A percentile compares a stretch with the other conserved stretches of the same genome.
Evolutionary conservation across 2,113 vertebrate species (phyloP).

Genomic region (Phalacrocorax aristotelis): DNA sequence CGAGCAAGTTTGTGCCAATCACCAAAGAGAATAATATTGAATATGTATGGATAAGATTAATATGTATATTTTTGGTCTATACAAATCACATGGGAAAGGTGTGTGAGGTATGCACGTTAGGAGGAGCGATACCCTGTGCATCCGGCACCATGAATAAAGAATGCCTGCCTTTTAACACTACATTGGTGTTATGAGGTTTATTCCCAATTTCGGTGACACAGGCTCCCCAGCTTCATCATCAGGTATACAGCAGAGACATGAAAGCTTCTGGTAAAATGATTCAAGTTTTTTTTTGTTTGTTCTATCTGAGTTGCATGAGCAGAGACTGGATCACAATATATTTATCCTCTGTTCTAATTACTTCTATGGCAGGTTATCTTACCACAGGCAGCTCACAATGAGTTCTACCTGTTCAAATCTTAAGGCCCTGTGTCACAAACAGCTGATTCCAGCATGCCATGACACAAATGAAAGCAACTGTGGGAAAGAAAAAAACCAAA

Average conservation of each 20-base stretch:
- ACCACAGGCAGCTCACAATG: background rate
- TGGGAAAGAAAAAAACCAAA: background rate
- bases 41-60: too few species aligned
- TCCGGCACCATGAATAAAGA: too few species aligned
- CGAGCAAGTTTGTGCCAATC: too few species aligned
- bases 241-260: constrained; percentile 30
- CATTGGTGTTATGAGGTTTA: too few species aligned
- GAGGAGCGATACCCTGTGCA: too few species aligned
- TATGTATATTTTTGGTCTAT: too few species aligned
- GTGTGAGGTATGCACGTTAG: too few species aligned
- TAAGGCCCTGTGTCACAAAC: background rate
- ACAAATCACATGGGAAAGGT: too few species aligned
- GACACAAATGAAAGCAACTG: background rate
- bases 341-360: constrained; percentile 43
- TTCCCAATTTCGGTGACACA: too few species aligned
- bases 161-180: too few species aligned
- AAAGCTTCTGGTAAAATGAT: constrained; percentile 9
- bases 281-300: constrained; percentile 16
- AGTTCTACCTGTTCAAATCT: constrained; percentile 6
- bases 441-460: background rate
- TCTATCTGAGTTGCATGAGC: constrained; percentile 2
- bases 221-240: constrained; percentile 42
- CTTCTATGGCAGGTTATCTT: constrained; percentile 47
- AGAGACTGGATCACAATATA: constrained; percentile 22
- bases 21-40: too few species aligned